Evolutionary conservation across 1,140 invertebrate species (phyloP).

Genomic region (Cyphomyrmex costatus): DNA sequence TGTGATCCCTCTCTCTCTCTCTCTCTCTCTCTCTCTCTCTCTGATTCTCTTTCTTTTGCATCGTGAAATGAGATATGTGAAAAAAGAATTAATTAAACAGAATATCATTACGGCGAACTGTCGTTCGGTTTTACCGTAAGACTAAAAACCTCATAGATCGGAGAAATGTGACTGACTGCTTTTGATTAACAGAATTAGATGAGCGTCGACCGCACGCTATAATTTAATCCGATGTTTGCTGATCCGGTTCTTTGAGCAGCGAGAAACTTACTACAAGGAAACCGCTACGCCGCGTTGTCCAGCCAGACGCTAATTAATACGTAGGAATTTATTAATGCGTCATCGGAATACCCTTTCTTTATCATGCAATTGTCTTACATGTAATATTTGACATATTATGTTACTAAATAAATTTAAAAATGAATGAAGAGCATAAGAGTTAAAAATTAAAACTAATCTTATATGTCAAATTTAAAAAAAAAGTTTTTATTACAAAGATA

Average conservation of each 20-base stretch:
- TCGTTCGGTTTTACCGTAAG: constrained; percentile 69
- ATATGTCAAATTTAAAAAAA: too few relatives aligned
- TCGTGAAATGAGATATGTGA: constrained; percentile 48
- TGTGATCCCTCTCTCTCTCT: too few relatives aligned
- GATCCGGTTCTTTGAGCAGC: constrained; percentile 27
- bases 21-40: background rate
- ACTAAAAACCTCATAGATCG: constrained; percentile 65
- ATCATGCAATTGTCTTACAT: background rate
- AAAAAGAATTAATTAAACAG: constrained; percentile 72
- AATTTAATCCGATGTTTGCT: constrained; percentile 58
- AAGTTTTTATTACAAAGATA: too few relatives aligned
- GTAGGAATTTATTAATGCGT: background rate
- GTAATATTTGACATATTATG: background rate
- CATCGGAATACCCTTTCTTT: background rate
- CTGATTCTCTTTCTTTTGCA: background rate
- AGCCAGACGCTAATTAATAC: constrained; percentile 17
- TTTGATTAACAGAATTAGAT: constrained; percentile 79
- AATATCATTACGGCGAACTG: constrained; percentile 42
- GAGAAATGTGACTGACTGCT: constrained; percentile 73
- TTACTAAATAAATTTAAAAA: too few relatives aligned
- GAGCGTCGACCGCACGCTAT: constrained; percentile 56
- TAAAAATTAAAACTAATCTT: too few relatives aligned
- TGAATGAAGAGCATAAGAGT: too few relatives aligned
- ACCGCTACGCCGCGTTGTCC: background rate
- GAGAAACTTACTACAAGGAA: background rate